These are phyloP conservation scores for Falco cherrug DNA, from an alignment of 2,797 vertebrate species.

Conservation along the genomic window DNA sequence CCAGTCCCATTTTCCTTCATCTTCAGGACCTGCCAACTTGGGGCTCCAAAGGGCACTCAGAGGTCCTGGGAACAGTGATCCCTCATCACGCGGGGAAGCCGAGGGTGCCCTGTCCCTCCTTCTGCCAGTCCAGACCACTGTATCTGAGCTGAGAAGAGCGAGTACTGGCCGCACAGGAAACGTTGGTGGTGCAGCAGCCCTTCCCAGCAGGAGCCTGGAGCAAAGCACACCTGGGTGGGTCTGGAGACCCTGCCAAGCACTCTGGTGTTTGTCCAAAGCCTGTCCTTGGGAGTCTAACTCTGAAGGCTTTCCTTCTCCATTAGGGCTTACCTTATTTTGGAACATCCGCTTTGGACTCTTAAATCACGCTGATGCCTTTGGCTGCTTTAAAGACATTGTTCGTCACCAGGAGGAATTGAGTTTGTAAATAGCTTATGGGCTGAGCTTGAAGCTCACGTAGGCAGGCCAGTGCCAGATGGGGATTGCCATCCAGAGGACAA, in stretches of 20 bases:
- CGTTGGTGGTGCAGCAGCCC: neutral
- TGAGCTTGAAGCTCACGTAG: neutral
- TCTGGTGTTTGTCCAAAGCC: neutral
- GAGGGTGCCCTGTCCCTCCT: neutral
- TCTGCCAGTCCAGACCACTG: neutral
- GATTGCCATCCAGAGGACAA: neutral
- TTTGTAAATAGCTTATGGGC: neutral
- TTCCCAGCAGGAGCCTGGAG: neutral
- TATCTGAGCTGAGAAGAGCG: neutral
- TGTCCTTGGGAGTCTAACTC: neutral
- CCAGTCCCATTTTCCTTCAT: neutral
- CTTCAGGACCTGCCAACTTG: neutral
- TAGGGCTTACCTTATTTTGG: neutral
- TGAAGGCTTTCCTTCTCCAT: neutral
- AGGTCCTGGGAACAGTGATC: neutral
- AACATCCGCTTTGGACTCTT: neutral
- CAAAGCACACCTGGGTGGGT: neutral
- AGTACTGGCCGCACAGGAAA: fast-evolving
- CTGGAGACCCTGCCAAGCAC: neutral
- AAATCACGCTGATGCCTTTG: neutral
- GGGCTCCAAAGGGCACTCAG: neutral
- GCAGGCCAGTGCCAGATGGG: neutral
- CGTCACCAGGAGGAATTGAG: neutral
- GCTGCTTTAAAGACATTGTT: neutral
- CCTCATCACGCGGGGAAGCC: neutral